These are phyloP conservation scores for Aspidiotus destructor DNA, from an alignment of 2,888 invertebrate genomes.

Conservation along the genomic window DNA sequence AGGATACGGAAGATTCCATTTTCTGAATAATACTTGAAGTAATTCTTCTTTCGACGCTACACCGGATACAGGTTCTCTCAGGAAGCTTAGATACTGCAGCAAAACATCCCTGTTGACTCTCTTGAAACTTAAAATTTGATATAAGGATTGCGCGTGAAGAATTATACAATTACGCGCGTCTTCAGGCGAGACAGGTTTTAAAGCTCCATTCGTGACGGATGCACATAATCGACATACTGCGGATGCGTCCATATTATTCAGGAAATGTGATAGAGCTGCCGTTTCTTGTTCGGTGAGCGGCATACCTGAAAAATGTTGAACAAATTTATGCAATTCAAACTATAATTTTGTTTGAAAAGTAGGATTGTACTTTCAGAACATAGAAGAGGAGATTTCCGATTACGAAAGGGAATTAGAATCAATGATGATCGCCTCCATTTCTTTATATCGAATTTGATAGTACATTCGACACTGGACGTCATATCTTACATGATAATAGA, in stretches of 20 bases:
- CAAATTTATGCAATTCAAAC: too few species aligned
- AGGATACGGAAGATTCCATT: constrained; percentile 20
- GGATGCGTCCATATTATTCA: background rate
- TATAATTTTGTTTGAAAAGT: too few species aligned
- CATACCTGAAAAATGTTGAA: background rate
- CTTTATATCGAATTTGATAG: too few species aligned
- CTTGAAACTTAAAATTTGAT: background rate
- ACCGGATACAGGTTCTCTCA: constrained; percentile 16
- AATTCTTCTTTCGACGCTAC: constrained; percentile 16
- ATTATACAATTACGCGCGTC: constrained; percentile 14
- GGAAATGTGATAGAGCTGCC: background rate
- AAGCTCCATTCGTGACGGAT: constrained; percentile 16
- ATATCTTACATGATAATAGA: too few species aligned
- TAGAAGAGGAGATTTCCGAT: too few species aligned
- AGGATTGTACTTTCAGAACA: too few species aligned
- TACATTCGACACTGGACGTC: too few species aligned
- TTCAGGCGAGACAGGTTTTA: constrained; percentile 5
- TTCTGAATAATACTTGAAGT: background rate
- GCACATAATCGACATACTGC: background rate
- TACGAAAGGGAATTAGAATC: too few species aligned
- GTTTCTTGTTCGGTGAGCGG: constrained; percentile 19
- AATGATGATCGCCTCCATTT: too few species aligned
- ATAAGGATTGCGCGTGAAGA: constrained; percentile 12
- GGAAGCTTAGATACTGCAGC: constrained; percentile 10
- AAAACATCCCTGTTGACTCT: constrained; percentile 3